A percentile compares a stretch with the other conserved stretches of the same genome.
Conservation (phyloP, 2,888 invertebrate species). For the Tenthredo livida region DNA sequence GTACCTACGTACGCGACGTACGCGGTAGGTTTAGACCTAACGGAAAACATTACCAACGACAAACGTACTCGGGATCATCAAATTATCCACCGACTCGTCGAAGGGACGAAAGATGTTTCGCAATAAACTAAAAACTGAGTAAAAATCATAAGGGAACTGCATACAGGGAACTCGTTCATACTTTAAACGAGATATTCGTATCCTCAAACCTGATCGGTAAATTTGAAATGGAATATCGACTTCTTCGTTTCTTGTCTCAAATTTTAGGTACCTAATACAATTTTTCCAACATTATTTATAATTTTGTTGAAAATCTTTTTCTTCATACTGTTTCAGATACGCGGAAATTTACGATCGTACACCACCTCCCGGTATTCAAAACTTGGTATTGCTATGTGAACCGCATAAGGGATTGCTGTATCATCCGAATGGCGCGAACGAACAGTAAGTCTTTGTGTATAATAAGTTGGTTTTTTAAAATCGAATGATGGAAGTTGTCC, state of each 20-base stretch:
- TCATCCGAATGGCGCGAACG: slow-evolving; percentile 62
- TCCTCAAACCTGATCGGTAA: background rate
- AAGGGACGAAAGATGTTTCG: slow-evolving; percentile 41
- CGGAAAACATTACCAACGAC: slow-evolving; percentile 12
- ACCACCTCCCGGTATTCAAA: slow-evolving; percentile 70
- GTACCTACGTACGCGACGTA: too few species aligned
- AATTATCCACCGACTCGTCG: slow-evolving; percentile 36
- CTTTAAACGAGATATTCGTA: background rate
- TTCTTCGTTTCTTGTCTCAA: background rate
- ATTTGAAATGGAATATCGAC: background rate
- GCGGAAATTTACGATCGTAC: slow-evolving; percentile 66
- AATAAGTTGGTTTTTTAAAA: background rate
- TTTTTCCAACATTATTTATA: background rate
- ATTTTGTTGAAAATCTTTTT: background rate
- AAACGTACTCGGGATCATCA: background rate
- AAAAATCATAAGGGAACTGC: slow-evolving; percentile 8
- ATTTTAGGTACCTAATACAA: background rate
- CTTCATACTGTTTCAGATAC: slow-evolving; percentile 67
- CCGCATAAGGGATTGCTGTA: slow-evolving; percentile 71
- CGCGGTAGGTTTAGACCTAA: slow-evolving; percentile 22
- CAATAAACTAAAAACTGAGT: slow-evolving; percentile 9
- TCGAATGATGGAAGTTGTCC: background rate
- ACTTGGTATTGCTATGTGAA: slow-evolving; percentile 69
- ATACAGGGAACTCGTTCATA: background rate
- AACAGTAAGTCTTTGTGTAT: slow-evolving; percentile 67